A percentile compares a stretch with the other conserved stretches of the same genome.
phyloP scores from a whole-genome alignment of 2,888 invertebrate genomes.

The Adineta ricciae region DNA sequence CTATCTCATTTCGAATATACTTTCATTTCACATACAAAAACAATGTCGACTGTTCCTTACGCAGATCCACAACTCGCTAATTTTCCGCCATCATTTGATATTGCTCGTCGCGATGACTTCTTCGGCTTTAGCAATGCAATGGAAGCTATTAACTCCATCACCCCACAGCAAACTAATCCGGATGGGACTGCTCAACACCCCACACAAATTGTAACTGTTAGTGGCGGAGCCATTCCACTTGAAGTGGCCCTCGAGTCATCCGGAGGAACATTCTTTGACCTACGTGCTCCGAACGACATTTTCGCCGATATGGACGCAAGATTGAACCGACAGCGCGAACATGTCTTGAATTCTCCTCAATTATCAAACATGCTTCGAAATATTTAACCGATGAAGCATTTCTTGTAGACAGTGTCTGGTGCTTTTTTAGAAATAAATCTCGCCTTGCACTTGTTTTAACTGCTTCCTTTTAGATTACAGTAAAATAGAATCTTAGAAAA shows the following conservation, averaged over 20 bases:
- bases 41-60: not conserved
- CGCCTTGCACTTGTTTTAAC: too few relatives aligned
- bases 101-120: not conserved
- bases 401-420: too few relatives aligned
- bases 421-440: too few relatives aligned
- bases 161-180: not conserved
- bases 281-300: not conserved
- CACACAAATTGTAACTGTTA: not conserved
- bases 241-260: not conserved
- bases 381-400: not conserved
- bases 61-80: not conserved
- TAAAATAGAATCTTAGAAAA: too few relatives aligned
- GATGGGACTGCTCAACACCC: not conserved
- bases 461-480: too few relatives aligned
- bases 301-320: slow-evolving; percentile 2
- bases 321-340: not conserved
- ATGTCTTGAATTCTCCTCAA: not conserved
- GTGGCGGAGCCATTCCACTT: not conserved
- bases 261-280: slow-evolving; percentile 2
- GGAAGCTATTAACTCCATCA: not conserved
- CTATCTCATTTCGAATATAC: not conserved
- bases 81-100: slow-evolving; percentile 9
- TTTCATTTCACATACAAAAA: not conserved
- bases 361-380: not conserved
- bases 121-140: not conserved